phyloP scores from a whole-genome alignment of 1,140 invertebrate genomes.

The Armadillidium nasatum region DNA sequence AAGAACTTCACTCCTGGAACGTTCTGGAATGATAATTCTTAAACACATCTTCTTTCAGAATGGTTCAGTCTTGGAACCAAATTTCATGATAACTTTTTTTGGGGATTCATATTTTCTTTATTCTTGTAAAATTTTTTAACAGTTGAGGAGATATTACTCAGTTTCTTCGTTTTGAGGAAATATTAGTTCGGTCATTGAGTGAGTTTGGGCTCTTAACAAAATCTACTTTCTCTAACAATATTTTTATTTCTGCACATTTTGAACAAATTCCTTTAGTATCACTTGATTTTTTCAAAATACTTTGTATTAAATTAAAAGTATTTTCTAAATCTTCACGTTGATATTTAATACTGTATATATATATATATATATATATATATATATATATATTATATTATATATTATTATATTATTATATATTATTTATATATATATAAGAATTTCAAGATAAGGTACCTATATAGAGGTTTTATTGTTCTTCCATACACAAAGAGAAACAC shows the following conservation, averaged over 20 bases:
- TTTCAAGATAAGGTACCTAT: background rate
- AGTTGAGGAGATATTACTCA: background rate
- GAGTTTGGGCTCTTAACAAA: background rate
- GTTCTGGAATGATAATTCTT: background rate
- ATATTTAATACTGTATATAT: no score
- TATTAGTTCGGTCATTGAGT: background rate
- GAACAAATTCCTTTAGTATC: background rate
- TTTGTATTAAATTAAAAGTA: background rate
- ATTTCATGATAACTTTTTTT: background rate
- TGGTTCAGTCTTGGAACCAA: background rate
- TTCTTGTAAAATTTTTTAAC: background rate
- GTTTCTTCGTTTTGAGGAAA: background rate
- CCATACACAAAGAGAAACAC: background rate
- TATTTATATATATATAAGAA: background rate
- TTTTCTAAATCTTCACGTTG: background rate
- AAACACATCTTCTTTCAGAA: background rate
- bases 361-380: background rate
- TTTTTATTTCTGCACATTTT: background rate
- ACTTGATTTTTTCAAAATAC: background rate
- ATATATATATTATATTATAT: no score
- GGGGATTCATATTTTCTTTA: background rate
- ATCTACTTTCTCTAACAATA: background rate
- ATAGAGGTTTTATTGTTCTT: background rate
- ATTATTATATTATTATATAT: no score
- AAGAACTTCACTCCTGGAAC: background rate